Conservation (phyloP, 2,797 vertebrate genomes). For the Astyanax mexicanus region DNA sequence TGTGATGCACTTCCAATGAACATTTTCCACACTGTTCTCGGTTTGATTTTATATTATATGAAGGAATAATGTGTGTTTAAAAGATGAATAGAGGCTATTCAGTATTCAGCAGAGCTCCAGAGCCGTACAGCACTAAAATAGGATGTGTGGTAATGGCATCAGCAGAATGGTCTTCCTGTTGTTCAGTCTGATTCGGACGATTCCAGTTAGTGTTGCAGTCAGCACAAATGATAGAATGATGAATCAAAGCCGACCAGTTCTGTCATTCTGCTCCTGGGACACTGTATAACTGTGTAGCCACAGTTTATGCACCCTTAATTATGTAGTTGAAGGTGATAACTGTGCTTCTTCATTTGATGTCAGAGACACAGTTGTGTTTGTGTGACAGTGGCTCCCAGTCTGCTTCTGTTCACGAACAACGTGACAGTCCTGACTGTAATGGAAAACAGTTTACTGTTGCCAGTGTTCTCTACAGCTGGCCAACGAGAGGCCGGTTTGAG, state of each 20-base stretch:
- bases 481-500: not conserved
- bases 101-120: not conserved
- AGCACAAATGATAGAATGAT: not conserved
- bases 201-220: not conserved
- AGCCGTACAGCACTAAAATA: not conserved
- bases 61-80: not conserved
- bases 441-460: not conserved
- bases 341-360: not conserved
- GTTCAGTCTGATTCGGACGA: constrained; percentile 7
- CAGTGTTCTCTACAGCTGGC: not conserved
- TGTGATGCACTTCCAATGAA: no score
- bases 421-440: not conserved
- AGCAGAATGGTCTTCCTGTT: constrained; percentile 29
- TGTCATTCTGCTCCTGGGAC: not conserved
- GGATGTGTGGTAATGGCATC: constrained; percentile 3
- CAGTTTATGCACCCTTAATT: not conserved
- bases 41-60: not conserved
- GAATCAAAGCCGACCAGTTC: not conserved
- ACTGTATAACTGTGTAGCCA: not conserved
- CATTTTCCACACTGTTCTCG: no score
- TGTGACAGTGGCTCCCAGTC: no score
- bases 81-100: not conserved
- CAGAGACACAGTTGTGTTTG: not conserved
- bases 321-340: not conserved
- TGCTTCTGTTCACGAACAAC: not conserved